Evolutionary conservation across 2,888 invertebrate genomes (phyloP).

Genomic region (Caenorhabditis imperialis): DNA sequence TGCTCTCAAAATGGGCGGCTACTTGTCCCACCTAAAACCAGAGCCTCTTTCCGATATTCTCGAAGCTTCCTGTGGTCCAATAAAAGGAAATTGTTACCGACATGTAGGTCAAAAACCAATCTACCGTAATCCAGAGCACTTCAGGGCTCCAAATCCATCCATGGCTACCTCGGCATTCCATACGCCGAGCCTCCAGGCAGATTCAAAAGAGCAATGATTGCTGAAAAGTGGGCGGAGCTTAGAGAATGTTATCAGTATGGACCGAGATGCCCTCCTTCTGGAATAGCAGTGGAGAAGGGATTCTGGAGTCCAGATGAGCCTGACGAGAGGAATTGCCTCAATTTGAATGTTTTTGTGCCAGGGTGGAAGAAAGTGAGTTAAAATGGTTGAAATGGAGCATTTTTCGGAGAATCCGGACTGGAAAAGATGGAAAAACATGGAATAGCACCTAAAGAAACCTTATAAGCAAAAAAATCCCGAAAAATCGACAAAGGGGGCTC

Average conservation of each 20-base stretch:
- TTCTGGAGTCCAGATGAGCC: conserved; percentile 1
- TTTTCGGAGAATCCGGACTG: no score
- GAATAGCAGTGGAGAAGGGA: conserved; percentile 6
- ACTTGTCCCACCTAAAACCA: conserved; percentile 27
- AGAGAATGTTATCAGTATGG: conserved; percentile 38
- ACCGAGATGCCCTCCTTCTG: conserved; percentile 33
- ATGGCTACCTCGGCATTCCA: conserved; percentile 32
- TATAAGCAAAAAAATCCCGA: no score
- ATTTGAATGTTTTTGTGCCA: conserved; percentile 18
- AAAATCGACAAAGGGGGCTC: no score
- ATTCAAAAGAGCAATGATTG: conserved; percentile 19
- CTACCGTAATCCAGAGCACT: not conserved
- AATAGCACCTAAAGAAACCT: no score
- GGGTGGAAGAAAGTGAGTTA: no score
- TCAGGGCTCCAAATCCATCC: conserved; percentile 20
- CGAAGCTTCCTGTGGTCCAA: conserved; percentile 30
- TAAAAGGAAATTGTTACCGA: no score
- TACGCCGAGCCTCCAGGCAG: conserved; percentile 30
- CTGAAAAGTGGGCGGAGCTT: conserved; percentile 30
- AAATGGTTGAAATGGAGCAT: no score
- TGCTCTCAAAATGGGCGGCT: conserved; percentile 23
- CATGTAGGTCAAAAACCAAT: conserved; percentile 9
- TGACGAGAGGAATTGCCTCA: conserved; percentile 7
- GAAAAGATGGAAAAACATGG: no score
- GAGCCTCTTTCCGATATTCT: conserved; percentile 8